These are phyloP conservation scores for Lepilemur ruficaudatus DNA, from an alignment of 2,797 vertebrate species.

Conservation along the genomic window DNA sequence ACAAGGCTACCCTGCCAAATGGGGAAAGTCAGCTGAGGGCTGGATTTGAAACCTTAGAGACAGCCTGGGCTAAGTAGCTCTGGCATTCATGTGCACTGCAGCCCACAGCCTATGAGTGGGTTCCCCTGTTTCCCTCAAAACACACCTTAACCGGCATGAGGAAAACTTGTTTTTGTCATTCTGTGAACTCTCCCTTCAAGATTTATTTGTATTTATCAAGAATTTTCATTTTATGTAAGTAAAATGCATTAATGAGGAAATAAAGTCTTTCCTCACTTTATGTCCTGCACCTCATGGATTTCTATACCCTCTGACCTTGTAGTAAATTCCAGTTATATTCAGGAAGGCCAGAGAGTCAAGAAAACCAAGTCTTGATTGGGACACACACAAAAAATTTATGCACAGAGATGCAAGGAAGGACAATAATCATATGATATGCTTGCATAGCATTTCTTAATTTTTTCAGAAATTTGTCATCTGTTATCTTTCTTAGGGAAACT, in stretches of 20 bases:
- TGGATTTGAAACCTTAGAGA: slow-evolving; percentile 73
- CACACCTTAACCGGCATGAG: slow-evolving; percentile 34
- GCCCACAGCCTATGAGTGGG: slow-evolving; percentile 2
- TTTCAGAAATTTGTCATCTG: background rate
- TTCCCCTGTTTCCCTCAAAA: slow-evolving; percentile 46
- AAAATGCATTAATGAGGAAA: slow-evolving; percentile 31
- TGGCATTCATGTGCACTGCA: slow-evolving; percentile 59
- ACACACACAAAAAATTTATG: background rate
- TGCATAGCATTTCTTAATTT: background rate
- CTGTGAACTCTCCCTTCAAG: background rate
- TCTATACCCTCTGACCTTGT: slow-evolving; percentile 62
- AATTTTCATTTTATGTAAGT: background rate
- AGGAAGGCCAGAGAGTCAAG: slow-evolving; percentile 71
- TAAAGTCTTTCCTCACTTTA: slow-evolving; percentile 45
- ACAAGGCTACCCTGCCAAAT: slow-evolving; percentile 68
- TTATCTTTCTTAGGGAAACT: background rate
- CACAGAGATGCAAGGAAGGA: slow-evolving; percentile 38
- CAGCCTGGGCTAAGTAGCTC: slow-evolving; percentile 38
- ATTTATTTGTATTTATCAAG: slow-evolving; percentile 45
- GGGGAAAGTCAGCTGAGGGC: slow-evolving; percentile 76
- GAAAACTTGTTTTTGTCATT: slow-evolving; percentile 37
- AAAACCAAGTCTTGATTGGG: slow-evolving; percentile 67
- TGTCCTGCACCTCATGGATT: slow-evolving; percentile 29
- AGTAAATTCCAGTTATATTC: slow-evolving; percentile 68
- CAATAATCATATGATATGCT: slow-evolving; percentile 55